Base-by-base conservation (phyloP, 2,888 invertebrate genomes). In the Achlya flavicornis region DNA sequence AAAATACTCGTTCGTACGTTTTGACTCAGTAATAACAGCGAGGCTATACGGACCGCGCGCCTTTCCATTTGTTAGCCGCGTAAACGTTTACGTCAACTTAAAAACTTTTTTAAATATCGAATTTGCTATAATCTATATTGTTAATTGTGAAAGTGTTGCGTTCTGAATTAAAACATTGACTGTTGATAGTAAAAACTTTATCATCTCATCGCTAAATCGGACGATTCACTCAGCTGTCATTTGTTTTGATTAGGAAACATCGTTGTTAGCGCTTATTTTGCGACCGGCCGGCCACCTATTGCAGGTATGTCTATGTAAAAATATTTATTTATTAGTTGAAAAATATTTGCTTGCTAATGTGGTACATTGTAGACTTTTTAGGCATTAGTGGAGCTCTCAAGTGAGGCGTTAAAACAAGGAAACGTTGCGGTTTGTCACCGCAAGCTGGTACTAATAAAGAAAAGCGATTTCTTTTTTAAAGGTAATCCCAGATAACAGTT, bases 221-320 rank as follows among this genome's bases (percentile, higher is more conserved):
- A 79, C 81, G 69, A 81, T 80, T 81, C 76, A 75, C 76, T 80
- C 76, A 78, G 75, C 79, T 87, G 83, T 84, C 80, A 83, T 86
- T 88, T 89, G 88, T 91, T 90, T 89, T 89, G 86, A 87, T 87
- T 86, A 85, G 78, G 83, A 83, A 85, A 82, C 84, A 79, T 72
- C 81, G 78, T 71, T 63, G 58, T 67, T 57, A 69, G 35, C 68
- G 76, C 73, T 70, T 74, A 76, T 76, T 80, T 85, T 83, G 83
- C 85, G 72, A 78, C 77, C 77, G 74, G 77, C 77, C 81, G 85
- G 87, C 81, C 83, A 83, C 83, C 83, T 75, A 80, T 80, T 77
- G 68, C 87, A 91, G 92, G 92, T 92, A 89, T 84, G 91, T 88
- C 58, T 62, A 62, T 26, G 33, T 60, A 57, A 16, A 16, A 53